Percentiles rank a stretch among this genome's conserved stretches.
Evolutionary conservation across 2,113 vertebrate species (phyloP).

Genomic region (Melanocharis versteri): DNA sequence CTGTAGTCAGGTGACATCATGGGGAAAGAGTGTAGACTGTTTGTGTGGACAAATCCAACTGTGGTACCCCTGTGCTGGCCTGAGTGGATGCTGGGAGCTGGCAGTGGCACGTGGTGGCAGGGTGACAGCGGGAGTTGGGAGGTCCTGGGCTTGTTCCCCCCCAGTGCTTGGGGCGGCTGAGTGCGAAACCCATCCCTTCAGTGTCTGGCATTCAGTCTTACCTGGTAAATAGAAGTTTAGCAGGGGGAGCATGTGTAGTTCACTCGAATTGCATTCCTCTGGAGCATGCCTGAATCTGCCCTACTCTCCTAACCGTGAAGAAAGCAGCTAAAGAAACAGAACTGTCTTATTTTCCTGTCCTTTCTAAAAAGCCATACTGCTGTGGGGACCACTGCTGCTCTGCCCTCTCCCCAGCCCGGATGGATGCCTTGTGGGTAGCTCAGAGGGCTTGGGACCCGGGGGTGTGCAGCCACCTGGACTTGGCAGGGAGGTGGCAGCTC

Average conservation of each 20-base stretch:
- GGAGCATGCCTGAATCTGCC: neutral
- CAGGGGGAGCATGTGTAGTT: rapidly evolving
- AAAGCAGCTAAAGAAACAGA: neutral
- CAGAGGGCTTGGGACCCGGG: neutral
- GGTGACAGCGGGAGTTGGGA: neutral
- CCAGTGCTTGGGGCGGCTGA: rapidly evolving
- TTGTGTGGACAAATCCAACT: neutral
- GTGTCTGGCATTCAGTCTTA: neutral
- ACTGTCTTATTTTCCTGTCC: neutral
- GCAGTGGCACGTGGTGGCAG: rapidly evolving
- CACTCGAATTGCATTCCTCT: rapidly evolving
- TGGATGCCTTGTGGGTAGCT: rapidly evolving
- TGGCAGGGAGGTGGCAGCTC: neutral
- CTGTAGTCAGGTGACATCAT: neutral
- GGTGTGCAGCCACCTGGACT: rapidly evolving
- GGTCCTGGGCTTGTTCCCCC: neutral
- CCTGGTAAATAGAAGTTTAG: neutral
- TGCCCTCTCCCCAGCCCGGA: neutral
- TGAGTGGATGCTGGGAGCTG: neutral
- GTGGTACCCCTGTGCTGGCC: rapidly evolving
- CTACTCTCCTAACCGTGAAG: neutral
- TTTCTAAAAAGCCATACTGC: neutral
- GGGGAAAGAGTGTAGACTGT: neutral
- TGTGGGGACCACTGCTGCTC: no score
- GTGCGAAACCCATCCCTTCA: neutral